Percentiles rank a stretch among this genome's conserved stretches.
Evolutionary conservation across 2,113 vertebrate species (phyloP).

Genomic region (Etia nguti): DNA sequence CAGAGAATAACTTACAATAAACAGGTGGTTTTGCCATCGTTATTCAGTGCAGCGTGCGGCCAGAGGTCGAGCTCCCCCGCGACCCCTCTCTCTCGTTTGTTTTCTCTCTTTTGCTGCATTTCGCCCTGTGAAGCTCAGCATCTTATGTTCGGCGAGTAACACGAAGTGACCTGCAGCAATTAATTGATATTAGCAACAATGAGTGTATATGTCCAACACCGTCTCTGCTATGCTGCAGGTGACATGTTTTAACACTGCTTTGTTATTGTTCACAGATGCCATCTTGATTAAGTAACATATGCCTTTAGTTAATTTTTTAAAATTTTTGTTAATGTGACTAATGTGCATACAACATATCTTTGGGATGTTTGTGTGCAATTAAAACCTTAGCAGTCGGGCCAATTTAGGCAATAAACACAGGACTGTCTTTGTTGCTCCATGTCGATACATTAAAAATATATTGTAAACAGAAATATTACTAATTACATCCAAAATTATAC

Average conservation of each 20-base stretch:
- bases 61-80: not conserved
- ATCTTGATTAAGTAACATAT: not conserved
- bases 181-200: not conserved
- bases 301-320: not conserved
- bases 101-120: not conserved
- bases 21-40: slow-evolving; percentile 35
- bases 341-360: not conserved
- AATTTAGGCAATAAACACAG: not conserved
- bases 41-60: not conserved
- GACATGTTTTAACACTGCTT: not conserved
- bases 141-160: not conserved
- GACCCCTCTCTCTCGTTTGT: not conserved
- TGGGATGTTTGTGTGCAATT: not conserved
- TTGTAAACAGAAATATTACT: not conserved
- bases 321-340: not conserved
- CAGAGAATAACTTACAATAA: slow-evolving; percentile 26
- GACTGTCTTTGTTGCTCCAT: not conserved
- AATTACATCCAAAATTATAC: not conserved
- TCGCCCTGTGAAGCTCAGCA: not conserved
- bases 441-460: not conserved
- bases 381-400: not conserved
- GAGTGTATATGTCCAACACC: not conserved
- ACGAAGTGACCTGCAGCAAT: not conserved
- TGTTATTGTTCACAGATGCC: not conserved
- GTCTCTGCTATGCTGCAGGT: not conserved